Evolutionary conservation across 2,888 invertebrate genomes (phyloP).

Genomic region (Actias luna): DNA sequence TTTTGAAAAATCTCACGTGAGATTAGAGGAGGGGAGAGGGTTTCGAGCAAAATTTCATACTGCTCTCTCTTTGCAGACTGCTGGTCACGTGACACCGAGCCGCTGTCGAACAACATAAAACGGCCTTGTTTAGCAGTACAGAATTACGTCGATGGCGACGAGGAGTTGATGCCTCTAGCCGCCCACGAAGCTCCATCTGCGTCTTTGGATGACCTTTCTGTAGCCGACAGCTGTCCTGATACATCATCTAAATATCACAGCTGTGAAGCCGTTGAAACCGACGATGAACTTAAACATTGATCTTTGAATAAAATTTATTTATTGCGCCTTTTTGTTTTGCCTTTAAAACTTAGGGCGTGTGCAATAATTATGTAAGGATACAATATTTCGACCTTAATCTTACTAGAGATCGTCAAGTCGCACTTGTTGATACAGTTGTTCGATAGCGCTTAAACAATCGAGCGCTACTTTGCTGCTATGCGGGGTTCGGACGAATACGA

Average conservation of each 20-base stretch:
- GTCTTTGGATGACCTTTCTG: conserved; percentile 85
- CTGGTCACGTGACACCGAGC: conserved; percentile 60
- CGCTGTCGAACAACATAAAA: conserved; percentile 38
- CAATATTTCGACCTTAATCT: too few relatives aligned
- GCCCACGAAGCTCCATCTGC: conserved; percentile 79
- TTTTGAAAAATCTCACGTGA: too few relatives aligned
- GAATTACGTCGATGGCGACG: conserved; percentile 53
- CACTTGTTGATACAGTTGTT: too few relatives aligned
- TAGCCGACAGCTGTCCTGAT: conserved; percentile 87
- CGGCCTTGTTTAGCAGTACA: conserved; percentile 48
- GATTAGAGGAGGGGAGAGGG: too few relatives aligned
- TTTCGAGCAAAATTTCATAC: too few relatives aligned
- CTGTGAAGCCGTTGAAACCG: conserved; percentile 87
- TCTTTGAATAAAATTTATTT: neutral
- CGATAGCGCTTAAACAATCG: too few relatives aligned
- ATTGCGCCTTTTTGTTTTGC: neutral
- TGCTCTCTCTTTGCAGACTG: conserved; percentile 54
- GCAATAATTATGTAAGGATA: too few relatives aligned
- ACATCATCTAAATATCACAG: conserved; percentile 89
- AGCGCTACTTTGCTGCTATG: too few relatives aligned
- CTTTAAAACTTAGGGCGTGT: neutral
- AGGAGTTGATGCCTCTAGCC: conserved; percentile 85
- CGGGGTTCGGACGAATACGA: too few relatives aligned
- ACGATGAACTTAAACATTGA: conserved; percentile 73
- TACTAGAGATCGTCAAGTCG: too few relatives aligned